Evolutionary conservation across 1,140 invertebrate genomes (phyloP), one percentile per base, ranked within the genome.

Genomic region (Acromyrmex heyeri): DNA sequence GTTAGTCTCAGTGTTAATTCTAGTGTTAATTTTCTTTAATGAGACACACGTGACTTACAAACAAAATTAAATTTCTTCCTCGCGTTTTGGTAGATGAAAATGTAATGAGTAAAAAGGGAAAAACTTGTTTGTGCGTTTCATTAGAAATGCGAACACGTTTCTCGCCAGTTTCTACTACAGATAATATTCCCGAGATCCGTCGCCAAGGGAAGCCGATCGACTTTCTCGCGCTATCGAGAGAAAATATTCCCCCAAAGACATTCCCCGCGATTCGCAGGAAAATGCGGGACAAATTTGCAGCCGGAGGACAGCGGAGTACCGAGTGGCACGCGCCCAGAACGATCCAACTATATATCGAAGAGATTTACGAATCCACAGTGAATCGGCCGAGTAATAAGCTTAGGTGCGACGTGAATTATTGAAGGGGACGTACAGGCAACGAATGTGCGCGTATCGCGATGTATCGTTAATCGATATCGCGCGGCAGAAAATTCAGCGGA

Each of bases 361-460:
- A 83, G 79, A 83, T 75, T 83, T 83, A 83, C 79, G 79, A 73
- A 83, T 83, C 55, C 24, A 61, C 38, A 34, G 79, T 61, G 79
- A 83, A 75, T 75, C 67, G 27, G 55, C 48, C 38, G 27, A 50
- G 79, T 83, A 83, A 83, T 83, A 83, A 83, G 79, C 69, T 73
- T 82, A 59, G 44, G 38, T 48, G 57, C 69, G n/a, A 75, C 24
- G 38, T 83, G 57, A 83, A 83, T 83, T 83, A 83, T 75, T 34
- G 79, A 48, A 75, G 12, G 27, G 55, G 55, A 73, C 24, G 48
- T 48, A 24, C 38, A 16, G 2, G 8, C 30, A 34, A 30, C 14
- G 69, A 73, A 50, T 61, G 55, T 30, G 53, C 38, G 67, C 27
- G 18, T 73, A 61, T 61, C 38, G 38, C 55, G 57, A 83, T 62